Conservation (phyloP, 2,113 vertebrate genomes). For the Ochotona curzoniae region DNA sequence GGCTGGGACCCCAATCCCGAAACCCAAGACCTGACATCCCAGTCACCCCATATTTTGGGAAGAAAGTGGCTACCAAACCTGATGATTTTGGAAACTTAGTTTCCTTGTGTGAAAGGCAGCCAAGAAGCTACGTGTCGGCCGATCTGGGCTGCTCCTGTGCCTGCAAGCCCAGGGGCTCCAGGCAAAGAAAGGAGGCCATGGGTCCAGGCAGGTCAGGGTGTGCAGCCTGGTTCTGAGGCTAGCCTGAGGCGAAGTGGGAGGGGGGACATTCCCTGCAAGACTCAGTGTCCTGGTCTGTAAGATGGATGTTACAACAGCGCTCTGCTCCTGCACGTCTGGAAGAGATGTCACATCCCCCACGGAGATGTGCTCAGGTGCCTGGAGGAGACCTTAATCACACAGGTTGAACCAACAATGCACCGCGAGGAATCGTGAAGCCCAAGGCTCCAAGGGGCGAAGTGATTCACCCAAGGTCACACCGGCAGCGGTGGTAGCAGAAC, state of each 20-base stretch:
- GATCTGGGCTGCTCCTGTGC: background rate
- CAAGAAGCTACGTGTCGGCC: background rate
- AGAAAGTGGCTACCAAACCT: background rate
- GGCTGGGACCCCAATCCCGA: background rate
- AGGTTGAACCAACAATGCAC: too few relatives aligned
- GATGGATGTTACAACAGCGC: background rate
- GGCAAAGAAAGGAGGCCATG: accelerated
- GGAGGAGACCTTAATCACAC: background rate
- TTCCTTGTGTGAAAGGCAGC: background rate
- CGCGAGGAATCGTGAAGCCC: background rate
- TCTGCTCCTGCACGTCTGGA: background rate
- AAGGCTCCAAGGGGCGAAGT: background rate
- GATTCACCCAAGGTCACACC: too few relatives aligned
- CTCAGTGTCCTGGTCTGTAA: background rate
- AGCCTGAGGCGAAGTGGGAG: background rate
- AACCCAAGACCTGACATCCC: background rate
- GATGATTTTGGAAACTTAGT: background rate
- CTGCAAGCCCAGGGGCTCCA: background rate
- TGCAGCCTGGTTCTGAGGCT: background rate
- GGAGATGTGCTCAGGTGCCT: accelerated
- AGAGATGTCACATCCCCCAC: accelerated
- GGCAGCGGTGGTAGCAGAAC: too few relatives aligned
- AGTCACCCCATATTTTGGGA: background rate
- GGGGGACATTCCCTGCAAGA: accelerated
- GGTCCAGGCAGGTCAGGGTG: accelerated